Evolutionary conservation across 2,113 vertebrate species (phyloP).

Genomic region (Pseudorhombus dupliciocellatus): DNA sequence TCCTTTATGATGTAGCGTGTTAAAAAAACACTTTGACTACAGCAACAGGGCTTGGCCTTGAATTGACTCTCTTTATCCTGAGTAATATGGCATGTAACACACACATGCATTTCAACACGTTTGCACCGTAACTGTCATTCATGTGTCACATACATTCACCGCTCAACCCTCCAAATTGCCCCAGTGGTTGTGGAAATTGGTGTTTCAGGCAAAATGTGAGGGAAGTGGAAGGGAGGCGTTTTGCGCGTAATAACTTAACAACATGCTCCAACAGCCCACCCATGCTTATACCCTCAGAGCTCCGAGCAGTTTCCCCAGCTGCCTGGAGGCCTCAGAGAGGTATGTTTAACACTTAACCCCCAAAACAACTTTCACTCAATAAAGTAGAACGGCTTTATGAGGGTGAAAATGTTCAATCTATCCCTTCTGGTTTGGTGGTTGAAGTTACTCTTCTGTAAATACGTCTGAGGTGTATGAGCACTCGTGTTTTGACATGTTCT

Average conservation of each 20-base stretch:
- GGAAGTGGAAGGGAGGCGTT: slow-evolving; percentile 22
- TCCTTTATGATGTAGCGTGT: background rate
- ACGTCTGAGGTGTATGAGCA: background rate
- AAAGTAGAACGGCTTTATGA: background rate
- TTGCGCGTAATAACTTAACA: slow-evolving; percentile 24
- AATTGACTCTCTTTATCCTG: background rate
- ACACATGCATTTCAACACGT: background rate
- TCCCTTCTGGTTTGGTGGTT: background rate
- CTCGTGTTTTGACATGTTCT: slow-evolving; percentile 30
- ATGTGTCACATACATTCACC: background rate
- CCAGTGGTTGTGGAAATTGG: slow-evolving; percentile 6
- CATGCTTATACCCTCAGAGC: slow-evolving; percentile 1
- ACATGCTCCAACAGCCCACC: slow-evolving; percentile 61
- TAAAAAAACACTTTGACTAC: background rate
- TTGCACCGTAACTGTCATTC: background rate
- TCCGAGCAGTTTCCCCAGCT: slow-evolving; percentile 8
- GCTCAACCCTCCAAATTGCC: background rate
- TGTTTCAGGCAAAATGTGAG: slow-evolving; percentile 7
- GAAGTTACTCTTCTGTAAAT: slow-evolving; percentile 1
- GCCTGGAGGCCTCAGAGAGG: slow-evolving; percentile 6
- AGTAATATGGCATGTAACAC: background rate
- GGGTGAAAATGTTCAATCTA: background rate
- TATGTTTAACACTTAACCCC: background rate
- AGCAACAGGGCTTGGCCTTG: background rate
- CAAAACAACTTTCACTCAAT: background rate